A percentile compares a stretch with the other conserved stretches of the same genome.
Evolutionary conservation across 1,140 invertebrate genomes (phyloP).

Genomic region (Penaeus chinensis): DNA sequence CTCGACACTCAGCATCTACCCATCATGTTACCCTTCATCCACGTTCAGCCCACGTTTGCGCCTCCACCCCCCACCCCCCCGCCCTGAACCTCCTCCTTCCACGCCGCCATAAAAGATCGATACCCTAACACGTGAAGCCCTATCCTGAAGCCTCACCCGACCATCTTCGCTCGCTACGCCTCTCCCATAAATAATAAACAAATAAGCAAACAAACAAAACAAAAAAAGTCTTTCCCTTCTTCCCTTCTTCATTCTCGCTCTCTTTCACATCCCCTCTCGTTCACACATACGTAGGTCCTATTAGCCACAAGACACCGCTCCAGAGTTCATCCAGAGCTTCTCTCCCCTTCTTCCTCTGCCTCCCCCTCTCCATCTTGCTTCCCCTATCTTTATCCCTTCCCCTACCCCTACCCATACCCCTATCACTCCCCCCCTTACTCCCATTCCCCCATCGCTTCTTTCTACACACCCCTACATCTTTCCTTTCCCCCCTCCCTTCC

Average conservation of each 20-base stretch:
- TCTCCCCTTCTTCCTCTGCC: background rate
- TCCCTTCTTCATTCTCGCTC: background rate
- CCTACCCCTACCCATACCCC: background rate
- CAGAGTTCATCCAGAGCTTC: background rate
- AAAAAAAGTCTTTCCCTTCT: background rate
- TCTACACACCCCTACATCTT: background rate
- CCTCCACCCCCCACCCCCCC: background rate
- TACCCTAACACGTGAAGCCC: background rate
- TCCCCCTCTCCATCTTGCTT: background rate
- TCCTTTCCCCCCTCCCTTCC: background rate
- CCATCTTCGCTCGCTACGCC: slow-evolving; percentile 2
- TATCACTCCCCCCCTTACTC: background rate
- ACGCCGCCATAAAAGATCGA: background rate
- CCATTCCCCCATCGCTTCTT: too few relatives aligned
- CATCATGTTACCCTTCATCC: background rate
- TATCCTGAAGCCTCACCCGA: background rate
- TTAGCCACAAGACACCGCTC: background rate
- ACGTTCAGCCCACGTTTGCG: background rate
- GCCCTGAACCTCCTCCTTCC: background rate
- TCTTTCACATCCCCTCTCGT: background rate
- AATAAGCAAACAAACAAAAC: too few relatives aligned
- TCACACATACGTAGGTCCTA: background rate
- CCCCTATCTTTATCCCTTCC: background rate
- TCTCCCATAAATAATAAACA: background rate
- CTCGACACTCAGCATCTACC: too few relatives aligned